Percentiles rank a stretch among this genome's conserved stretches.
phyloP scores from a whole-genome alignment of 2,113 vertebrate species.

The Telmatochromis sp. region DNA sequence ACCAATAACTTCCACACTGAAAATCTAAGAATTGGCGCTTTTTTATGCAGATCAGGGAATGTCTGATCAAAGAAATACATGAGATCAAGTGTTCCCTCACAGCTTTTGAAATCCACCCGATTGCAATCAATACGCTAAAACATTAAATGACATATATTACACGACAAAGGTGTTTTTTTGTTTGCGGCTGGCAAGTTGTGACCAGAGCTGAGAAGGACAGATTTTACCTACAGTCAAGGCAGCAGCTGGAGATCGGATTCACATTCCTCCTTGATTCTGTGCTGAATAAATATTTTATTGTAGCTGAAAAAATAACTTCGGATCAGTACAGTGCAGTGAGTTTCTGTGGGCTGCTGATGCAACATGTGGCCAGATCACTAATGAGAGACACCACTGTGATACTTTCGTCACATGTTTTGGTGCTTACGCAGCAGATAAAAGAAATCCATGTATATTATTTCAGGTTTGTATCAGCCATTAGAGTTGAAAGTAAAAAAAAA shows the following conservation, averaged over 20 bases:
- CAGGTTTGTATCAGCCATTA: slow-evolving; percentile 5
- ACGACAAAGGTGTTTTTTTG: neutral
- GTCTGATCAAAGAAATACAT: neutral
- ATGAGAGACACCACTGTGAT: neutral
- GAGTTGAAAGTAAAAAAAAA: neutral
- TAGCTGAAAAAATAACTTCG: neutral
- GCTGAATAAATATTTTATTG: neutral
- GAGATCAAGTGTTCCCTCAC: neutral
- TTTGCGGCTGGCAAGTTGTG: neutral
- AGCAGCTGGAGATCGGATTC: neutral
- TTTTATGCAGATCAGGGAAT: neutral
- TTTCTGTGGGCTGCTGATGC: neutral
- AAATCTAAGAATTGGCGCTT: neutral
- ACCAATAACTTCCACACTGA: neutral
- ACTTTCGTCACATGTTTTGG: neutral
- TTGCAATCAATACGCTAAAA: neutral
- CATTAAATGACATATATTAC: neutral
- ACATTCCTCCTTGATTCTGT: neutral
- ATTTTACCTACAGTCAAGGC: neutral
- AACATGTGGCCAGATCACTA: neutral
- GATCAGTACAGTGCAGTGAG: neutral
- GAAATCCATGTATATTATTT: neutral
- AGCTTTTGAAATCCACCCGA: neutral
- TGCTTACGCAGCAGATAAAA: neutral
- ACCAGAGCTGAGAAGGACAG: neutral